Evolutionary conservation across 2,113 vertebrate genomes (phyloP).

Genomic region (Panthera leo): DNA sequence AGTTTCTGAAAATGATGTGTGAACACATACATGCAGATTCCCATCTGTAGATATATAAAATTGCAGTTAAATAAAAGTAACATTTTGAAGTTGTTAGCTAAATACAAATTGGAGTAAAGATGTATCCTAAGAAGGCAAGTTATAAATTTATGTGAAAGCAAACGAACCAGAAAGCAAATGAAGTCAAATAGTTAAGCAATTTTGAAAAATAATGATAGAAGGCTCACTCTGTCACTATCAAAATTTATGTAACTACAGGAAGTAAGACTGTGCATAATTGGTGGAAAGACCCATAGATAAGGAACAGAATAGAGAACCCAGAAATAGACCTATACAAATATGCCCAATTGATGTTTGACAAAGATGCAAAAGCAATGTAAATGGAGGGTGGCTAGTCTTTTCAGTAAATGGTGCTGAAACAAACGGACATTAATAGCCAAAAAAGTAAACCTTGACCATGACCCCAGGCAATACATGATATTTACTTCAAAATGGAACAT

Average conservation of each 20-base stretch:
- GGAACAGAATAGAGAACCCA: neutral
- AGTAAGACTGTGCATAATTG: neutral
- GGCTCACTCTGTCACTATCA: neutral
- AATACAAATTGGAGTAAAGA: neutral
- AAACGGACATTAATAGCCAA: neutral
- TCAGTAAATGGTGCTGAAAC: neutral
- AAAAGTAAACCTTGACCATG: neutral
- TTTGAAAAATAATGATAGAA: neutral
- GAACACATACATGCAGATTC: neutral
- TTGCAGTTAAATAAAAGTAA: neutral
- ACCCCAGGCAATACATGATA: neutral
- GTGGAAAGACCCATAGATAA: neutral
- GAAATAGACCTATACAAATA: neutral
- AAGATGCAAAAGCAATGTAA: neutral
- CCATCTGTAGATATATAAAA: neutral
- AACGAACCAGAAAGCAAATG: neutral
- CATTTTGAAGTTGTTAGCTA: neutral
- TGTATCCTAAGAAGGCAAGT: neutral
- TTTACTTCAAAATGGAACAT: neutral
- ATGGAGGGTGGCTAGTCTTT: neutral
- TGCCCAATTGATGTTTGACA: neutral
- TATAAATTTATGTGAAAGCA: neutral
- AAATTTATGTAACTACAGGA: neutral
- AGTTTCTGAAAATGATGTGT: neutral
- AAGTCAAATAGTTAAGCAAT: neutral